A percentile compares a stretch with the other conserved stretches of the same genome.
phyloP scores from a whole-genome alignment of 2,797 vertebrate species.

The Myotis findleyi region DNA sequence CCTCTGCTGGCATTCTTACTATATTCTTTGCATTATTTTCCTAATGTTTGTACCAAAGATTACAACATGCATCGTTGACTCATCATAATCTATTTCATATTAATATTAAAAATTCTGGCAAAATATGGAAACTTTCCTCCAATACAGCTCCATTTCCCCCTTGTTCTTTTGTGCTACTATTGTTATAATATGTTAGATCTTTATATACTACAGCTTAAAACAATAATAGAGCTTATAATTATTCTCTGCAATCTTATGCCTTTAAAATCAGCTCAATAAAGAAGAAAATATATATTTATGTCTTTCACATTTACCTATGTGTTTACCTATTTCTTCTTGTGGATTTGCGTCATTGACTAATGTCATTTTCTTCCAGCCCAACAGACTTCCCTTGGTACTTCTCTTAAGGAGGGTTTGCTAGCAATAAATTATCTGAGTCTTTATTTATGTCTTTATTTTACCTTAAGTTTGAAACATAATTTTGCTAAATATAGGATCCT shows the following conservation, averaged over 20 bases:
- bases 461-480: not conserved
- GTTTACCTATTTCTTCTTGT: not conserved
- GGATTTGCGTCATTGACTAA: not conserved
- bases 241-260: not conserved
- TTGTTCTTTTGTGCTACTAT: not conserved
- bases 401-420: not conserved
- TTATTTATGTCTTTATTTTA: not conserved
- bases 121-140: not conserved
- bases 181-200: not conserved
- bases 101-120: slow-evolving; percentile 14
- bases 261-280: not conserved
- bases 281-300: not conserved
- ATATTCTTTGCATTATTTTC: not conserved
- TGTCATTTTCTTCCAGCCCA: not conserved
- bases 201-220: not conserved
- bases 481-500: not conserved
- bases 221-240: not conserved
- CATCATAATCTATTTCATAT: not conserved
- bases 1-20: not conserved
- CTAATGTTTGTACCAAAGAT: not conserved
- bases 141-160: not conserved
- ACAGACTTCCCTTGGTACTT: not conserved
- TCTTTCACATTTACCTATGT: not conserved
- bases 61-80: not conserved
- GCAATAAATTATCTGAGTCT: not conserved